phyloP scores from a whole-genome alignment of 2,888 invertebrate species.

The Osmoderma eremita region DNA sequence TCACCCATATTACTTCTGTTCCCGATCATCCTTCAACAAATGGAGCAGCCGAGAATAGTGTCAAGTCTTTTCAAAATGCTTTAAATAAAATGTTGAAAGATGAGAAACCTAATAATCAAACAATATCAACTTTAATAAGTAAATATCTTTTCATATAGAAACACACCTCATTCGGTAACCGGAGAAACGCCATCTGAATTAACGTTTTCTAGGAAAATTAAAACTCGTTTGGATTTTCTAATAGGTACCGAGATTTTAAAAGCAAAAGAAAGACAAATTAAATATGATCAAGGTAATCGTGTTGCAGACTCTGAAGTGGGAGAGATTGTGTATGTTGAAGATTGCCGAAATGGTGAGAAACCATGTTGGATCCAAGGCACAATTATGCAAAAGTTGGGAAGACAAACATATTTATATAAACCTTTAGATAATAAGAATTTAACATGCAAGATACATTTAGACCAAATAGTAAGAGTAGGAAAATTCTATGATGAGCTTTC shows the following conservation, averaged over 20 bases:
- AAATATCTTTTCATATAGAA: neutral
- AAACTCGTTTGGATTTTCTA: neutral
- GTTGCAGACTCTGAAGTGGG: neutral
- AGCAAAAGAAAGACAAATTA: neutral
- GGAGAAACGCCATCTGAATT: neutral
- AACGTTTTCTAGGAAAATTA: neutral
- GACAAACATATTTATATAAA: neutral
- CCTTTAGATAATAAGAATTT: neutral
- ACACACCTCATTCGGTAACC: neutral
- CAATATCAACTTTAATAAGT: neutral
- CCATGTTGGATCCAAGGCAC: neutral
- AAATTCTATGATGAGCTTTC: no score
- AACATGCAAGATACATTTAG: neutral
- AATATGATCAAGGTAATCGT: neutral
- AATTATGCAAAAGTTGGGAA: neutral
- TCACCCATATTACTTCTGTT: constrained; percentile 44
- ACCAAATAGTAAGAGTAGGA: neutral
- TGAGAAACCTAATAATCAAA: neutral
- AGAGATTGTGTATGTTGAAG: neutral
- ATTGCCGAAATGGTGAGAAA: neutral
- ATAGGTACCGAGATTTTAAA: neutral
- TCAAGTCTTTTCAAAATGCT: constrained; percentile 5
- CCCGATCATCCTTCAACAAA: constrained; percentile 41
- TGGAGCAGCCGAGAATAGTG: constrained; percentile 13
- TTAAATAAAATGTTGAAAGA: neutral